Percentiles rank a stretch among this genome's conserved stretches.
These are phyloP conservation scores for Neodiprion pinetum DNA, from an alignment of 1,140 invertebrate species.

Conservation along the genomic window DNA sequence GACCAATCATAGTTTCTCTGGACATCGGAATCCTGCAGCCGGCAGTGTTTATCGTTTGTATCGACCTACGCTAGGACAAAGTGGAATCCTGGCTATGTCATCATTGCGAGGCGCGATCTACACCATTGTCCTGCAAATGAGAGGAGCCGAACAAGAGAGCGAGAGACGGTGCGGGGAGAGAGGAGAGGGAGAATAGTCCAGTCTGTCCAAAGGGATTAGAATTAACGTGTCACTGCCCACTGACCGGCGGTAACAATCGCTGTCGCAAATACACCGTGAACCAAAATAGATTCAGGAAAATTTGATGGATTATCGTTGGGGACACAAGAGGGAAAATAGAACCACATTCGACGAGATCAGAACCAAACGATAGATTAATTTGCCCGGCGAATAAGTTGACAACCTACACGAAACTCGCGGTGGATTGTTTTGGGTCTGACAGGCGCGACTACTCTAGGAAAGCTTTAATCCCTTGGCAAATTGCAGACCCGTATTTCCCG, in stretches of 20 bases:
- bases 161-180: not conserved
- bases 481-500: no score
- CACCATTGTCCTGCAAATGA: slow-evolving; percentile 57
- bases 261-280: not conserved
- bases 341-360: not conserved
- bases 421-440: no score
- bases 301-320: not conserved
- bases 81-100: slow-evolving; percentile 32
- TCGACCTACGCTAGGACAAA: slow-evolving; percentile 23
- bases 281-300: not conserved
- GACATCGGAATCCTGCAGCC: slow-evolving; percentile 27
- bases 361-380: not conserved
- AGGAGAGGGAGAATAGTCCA: slow-evolving; percentile 9
- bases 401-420: not conserved
- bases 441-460: no score
- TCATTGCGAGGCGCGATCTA: slow-evolving; percentile 45
- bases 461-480: no score
- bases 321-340: not conserved
- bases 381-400: not conserved
- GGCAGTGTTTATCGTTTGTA: slow-evolving; percentile 38
- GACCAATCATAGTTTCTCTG: not conserved
- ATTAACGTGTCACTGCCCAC: slow-evolving; percentile 26
- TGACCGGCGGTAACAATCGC: not conserved
- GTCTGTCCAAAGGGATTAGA: slow-evolving; percentile 30
- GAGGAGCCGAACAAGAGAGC: slow-evolving; percentile 34